phyloP scores from a whole-genome alignment of 2,797 vertebrate species.

The Sternotherus odoratus region DNA sequence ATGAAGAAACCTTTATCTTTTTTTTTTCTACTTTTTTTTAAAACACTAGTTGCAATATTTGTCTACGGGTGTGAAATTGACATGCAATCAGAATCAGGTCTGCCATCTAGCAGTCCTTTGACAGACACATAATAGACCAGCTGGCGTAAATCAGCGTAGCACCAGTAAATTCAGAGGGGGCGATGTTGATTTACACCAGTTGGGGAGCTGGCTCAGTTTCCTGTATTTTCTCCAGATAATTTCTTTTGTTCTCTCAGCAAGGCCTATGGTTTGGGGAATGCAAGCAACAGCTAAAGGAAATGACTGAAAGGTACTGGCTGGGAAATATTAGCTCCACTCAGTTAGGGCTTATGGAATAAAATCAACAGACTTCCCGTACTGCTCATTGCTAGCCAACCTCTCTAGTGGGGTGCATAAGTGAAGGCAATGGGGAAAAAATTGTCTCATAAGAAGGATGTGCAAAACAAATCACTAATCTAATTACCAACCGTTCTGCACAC shows the following conservation, averaged over 20 bases:
- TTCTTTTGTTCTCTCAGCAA: conserved; percentile 16
- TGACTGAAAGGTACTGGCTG: conserved; percentile 4
- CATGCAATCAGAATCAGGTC: neutral
- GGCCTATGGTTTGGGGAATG: conserved; percentile 12
- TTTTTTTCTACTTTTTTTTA: neutral
- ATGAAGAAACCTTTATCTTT: neutral
- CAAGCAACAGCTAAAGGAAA: conserved; percentile 18
- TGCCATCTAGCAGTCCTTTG: neutral
- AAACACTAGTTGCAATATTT: neutral
- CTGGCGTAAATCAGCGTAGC: fast-evolving
- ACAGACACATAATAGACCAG: neutral
- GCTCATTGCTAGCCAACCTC: neutral
- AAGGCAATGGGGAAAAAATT: neutral
- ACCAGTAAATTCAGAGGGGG: neutral
- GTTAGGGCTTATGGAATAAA: neutral
- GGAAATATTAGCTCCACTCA: conserved; percentile 23
- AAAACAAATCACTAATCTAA: fast-evolving
- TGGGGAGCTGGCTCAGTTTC: neutral
- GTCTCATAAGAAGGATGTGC: neutral
- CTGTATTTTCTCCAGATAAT: neutral
- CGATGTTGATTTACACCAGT: neutral
- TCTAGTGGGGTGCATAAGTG: neutral
- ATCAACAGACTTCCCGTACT: neutral
- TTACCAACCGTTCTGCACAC: fast-evolving
- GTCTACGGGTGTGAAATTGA: neutral